Evolutionary conservation across 1,140 invertebrate genomes (phyloP).

Genomic region (Drosophila bocki): DNA sequence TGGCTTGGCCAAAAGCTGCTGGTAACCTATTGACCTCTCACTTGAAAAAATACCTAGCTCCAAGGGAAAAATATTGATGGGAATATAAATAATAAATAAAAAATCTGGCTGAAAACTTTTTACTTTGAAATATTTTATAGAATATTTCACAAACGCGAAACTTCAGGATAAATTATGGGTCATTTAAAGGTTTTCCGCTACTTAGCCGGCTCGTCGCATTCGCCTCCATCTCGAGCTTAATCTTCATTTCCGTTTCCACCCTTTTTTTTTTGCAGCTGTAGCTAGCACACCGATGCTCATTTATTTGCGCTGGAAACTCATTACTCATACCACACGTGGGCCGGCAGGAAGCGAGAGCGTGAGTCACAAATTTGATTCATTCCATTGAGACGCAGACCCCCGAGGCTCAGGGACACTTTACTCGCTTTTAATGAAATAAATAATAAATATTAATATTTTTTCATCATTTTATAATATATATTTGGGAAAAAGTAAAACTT

Average conservation of each 20-base stretch:
- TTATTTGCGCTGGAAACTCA: slow-evolving; percentile 49
- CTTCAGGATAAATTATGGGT: slow-evolving; percentile 12
- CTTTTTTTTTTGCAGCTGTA: not conserved
- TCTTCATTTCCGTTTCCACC: not conserved
- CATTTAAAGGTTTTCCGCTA: slow-evolving; percentile 12
- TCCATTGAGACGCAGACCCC: slow-evolving; percentile 45
- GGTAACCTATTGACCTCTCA: not conserved
- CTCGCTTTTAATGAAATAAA: slow-evolving; percentile 57
- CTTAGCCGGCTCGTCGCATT: slow-evolving; percentile 11
- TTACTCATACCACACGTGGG: slow-evolving; percentile 74
- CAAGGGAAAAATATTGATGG: not conserved
- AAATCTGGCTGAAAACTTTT: not conserved
- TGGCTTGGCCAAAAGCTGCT: not conserved
- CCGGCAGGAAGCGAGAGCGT: slow-evolving; percentile 1
- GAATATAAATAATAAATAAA: not conserved
- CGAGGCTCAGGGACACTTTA: not conserved
- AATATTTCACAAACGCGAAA: not conserved
- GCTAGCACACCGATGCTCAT: slow-evolving; percentile 39
- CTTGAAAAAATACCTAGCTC: not conserved
- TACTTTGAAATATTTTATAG: not conserved
- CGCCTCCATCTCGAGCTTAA: not conserved
- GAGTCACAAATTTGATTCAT: slow-evolving; percentile 34
- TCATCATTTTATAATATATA: no score
- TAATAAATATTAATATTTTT: no score
- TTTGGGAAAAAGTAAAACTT: no score